A percentile compares a stretch with the other conserved stretches of the same genome.
phyloP scores from a whole-genome alignment of 2,888 invertebrate species.

The Tachina lurida region DNA sequence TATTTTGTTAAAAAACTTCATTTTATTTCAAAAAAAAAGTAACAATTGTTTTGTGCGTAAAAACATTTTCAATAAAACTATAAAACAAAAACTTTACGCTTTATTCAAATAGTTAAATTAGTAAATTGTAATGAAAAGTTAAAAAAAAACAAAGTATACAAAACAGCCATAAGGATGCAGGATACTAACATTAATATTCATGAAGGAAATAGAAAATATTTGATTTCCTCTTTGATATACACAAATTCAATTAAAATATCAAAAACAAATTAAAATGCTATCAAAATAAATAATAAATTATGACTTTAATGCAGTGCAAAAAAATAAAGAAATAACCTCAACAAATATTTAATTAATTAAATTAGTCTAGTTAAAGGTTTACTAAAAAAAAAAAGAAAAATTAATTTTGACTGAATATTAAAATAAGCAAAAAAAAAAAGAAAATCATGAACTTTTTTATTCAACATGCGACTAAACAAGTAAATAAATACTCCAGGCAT shows the following conservation, averaged over 20 bases:
- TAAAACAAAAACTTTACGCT: constrained; percentile 13
- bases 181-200: constrained; percentile 62
- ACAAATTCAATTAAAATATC: constrained; percentile 63
- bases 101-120: constrained; percentile 48
- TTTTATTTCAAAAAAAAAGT: no score
- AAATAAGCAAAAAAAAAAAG: background rate
- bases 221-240: constrained; percentile 61
- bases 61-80: constrained; percentile 8
- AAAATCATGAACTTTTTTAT: background rate
- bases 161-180: constrained; percentile 22
- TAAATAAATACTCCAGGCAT: no score
- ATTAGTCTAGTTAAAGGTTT: constrained; percentile 16
- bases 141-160: background rate
- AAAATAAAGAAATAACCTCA: background rate
- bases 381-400: background rate
- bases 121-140: constrained; percentile 6
- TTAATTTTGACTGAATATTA: constrained; percentile 26
- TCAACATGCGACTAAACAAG: no score
- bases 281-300: constrained; percentile 29
- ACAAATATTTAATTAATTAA: constrained; percentile 49
- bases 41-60: background rate
- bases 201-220: constrained; percentile 65
- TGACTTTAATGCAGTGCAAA: background rate
- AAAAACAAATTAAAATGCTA: constrained; percentile 32
- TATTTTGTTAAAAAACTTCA: no score